Conservation (phyloP, 2,888 invertebrate species). For the Suillia variegata region DNA sequence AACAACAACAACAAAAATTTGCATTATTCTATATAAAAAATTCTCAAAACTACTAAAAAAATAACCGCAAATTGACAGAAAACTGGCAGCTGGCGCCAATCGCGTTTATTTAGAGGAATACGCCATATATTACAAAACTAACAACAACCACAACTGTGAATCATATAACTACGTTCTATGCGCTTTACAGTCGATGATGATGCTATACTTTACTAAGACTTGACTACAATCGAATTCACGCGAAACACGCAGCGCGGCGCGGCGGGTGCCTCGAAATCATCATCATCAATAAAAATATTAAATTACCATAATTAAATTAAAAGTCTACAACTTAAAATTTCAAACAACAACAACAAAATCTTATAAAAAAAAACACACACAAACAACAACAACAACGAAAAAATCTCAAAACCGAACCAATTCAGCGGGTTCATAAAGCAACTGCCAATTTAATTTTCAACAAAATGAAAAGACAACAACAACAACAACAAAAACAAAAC, state of each 20-base stretch:
- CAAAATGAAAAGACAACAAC: not conserved
- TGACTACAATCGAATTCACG: too few relatives aligned
- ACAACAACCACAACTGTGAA: not conserved
- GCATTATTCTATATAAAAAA: not conserved
- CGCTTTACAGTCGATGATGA: too few relatives aligned
- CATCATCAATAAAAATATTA: slow-evolving; percentile 51
- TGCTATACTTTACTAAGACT: too few relatives aligned
- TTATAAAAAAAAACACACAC: too few relatives aligned
- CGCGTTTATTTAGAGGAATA: not conserved
- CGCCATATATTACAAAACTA: too few relatives aligned
- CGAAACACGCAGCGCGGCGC: too few relatives aligned
- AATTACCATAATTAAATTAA: slow-evolving; percentile 56
- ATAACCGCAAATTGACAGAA: not conserved
- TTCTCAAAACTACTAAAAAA: not conserved
- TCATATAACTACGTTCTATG: too few relatives aligned
- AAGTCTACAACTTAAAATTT: too few relatives aligned
- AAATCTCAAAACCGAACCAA: slow-evolving; percentile 22
- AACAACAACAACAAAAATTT: not conserved
- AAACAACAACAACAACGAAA: not conserved
- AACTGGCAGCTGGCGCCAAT: slow-evolving; percentile 29
- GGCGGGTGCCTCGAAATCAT: slow-evolving; percentile 24
- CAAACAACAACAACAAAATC: too few relatives aligned
- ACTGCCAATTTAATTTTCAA: slow-evolving; percentile 50
- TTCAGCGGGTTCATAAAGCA: slow-evolving; percentile 15
- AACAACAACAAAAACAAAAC: not conserved